phyloP scores from a whole-genome alignment of 1,140 invertebrate genomes.

The Aporrectodea caliginosa region DNA sequence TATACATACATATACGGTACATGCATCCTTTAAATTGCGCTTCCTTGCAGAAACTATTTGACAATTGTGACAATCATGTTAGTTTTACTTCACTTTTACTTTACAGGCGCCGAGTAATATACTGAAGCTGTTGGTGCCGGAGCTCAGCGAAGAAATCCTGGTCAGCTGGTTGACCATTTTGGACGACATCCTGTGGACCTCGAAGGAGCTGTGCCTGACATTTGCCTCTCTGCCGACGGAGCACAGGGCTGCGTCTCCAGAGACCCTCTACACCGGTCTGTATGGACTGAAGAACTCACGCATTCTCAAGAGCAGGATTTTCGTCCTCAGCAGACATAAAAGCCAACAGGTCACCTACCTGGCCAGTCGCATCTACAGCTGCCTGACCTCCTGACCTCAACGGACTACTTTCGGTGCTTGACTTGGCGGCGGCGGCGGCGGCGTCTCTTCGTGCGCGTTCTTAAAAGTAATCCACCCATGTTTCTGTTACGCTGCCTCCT shows the following conservation, averaged over 20 bases:
- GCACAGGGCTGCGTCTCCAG: conserved; percentile 61
- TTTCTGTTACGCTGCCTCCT: too few relatives aligned
- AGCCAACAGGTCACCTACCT: conserved; percentile 58
- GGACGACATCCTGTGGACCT: conserved; percentile 58
- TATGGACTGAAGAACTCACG: conserved; percentile 56
- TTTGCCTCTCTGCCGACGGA: conserved; percentile 58
- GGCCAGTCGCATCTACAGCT: conserved; percentile 46
- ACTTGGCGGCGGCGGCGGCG: too few relatives aligned
- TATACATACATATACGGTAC: too few relatives aligned
- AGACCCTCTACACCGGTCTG: conserved; percentile 61
- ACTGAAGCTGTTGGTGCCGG: conserved; percentile 56
- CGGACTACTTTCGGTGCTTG: not conserved
- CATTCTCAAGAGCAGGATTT: conserved; percentile 57
- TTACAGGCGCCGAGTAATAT: conserved; percentile 59
- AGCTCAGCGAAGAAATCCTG: conserved; percentile 58
- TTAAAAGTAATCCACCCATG: too few relatives aligned
- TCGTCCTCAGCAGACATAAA: conserved; percentile 57
- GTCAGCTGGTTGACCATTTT: conserved; percentile 61
- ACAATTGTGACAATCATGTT: too few relatives aligned
- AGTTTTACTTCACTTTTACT: conserved; percentile 35
- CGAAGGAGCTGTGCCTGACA: conserved; percentile 54
- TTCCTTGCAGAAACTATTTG: too few relatives aligned
- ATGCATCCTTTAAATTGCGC: too few relatives aligned
- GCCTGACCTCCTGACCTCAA: conserved; percentile 10
- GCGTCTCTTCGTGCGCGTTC: too few relatives aligned